Conservation (phyloP, 2,113 vertebrate genomes). For the Toxostoma redivivum region DNA sequence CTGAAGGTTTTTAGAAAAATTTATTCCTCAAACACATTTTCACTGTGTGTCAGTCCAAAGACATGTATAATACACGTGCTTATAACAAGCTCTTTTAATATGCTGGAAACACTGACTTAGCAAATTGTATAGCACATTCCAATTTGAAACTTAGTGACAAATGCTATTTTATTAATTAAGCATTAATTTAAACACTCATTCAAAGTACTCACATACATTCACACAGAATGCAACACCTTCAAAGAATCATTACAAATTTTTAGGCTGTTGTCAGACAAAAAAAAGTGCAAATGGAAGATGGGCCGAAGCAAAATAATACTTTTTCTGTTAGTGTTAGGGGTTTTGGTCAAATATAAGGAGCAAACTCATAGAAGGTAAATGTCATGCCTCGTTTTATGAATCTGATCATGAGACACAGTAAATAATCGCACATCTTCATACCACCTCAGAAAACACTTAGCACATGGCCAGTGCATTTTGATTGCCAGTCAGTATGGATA, state of each 20-base stretch:
- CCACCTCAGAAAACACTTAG: neutral
- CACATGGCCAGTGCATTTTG: neutral
- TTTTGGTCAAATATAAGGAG: neutral
- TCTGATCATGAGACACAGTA: neutral
- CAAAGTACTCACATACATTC: neutral
- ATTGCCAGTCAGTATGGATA: neutral
- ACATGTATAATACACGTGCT: neutral
- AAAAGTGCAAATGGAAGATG: neutral
- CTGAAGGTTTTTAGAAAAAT: neutral
- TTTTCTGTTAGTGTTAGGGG: neutral
- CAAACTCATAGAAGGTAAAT: neutral
- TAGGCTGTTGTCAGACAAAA: neutral
- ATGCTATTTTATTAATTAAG: neutral
- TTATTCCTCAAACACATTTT: neutral
- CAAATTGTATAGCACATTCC: neutral
- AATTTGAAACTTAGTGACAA: neutral
- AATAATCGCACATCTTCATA: neutral
- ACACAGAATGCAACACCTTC: neutral
- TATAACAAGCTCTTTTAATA: neutral
- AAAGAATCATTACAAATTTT: neutral
- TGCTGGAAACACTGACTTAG: neutral
- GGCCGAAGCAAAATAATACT: neutral
- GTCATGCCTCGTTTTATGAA: neutral
- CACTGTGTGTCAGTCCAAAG: neutral
- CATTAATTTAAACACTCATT: neutral